phyloP scores from a whole-genome alignment of 2,113 vertebrate species.

The Pimephales promelas region DNA sequence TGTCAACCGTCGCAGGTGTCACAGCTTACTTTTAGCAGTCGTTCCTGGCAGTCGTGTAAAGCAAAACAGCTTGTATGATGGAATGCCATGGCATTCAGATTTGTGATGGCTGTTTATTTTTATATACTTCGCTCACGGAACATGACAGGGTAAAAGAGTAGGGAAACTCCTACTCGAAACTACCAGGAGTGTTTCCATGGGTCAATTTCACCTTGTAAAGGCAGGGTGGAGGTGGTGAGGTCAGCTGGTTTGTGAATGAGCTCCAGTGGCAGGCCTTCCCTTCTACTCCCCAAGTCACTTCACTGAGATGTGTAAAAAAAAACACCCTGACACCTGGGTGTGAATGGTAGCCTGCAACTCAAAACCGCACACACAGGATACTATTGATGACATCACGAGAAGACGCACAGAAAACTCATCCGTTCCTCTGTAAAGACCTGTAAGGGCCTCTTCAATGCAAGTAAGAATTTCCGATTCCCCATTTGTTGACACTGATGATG shows the following conservation, averaged over 20 bases:
- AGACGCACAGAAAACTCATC: slow-evolving; percentile 70
- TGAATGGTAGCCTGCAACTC: slow-evolving; percentile 65
- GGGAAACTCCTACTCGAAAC: slow-evolving; percentile 61
- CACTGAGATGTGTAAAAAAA: slow-evolving; percentile 59
- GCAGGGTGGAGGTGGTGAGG: slow-evolving; percentile 63
- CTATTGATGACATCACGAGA: slow-evolving; percentile 78
- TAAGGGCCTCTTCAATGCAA: neutral
- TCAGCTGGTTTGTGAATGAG: slow-evolving; percentile 57
- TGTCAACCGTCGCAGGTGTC: slow-evolving; percentile 65
- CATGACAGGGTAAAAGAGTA: slow-evolving; percentile 34
- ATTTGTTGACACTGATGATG: slow-evolving; percentile 21
- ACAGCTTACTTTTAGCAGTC: slow-evolving; percentile 67
- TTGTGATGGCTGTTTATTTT: slow-evolving; percentile 73
- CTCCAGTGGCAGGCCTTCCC: slow-evolving; percentile 49
- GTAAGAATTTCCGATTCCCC: neutral
- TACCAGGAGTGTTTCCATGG: slow-evolving; percentile 75
- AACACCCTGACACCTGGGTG: slow-evolving; percentile 50
- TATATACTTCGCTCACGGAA: slow-evolving; percentile 67
- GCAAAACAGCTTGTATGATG: slow-evolving; percentile 66
- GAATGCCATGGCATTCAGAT: slow-evolving; percentile 68
- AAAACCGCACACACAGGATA: slow-evolving; percentile 69
- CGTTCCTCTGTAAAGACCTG: slow-evolving; percentile 13
- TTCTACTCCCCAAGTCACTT: slow-evolving; percentile 51
- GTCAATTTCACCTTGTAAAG: slow-evolving; percentile 80
- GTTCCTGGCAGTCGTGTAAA: slow-evolving; percentile 61